Evolutionary conservation across 1,140 invertebrate genomes (phyloP).

Genomic region (Drosophila repleta): DNA sequence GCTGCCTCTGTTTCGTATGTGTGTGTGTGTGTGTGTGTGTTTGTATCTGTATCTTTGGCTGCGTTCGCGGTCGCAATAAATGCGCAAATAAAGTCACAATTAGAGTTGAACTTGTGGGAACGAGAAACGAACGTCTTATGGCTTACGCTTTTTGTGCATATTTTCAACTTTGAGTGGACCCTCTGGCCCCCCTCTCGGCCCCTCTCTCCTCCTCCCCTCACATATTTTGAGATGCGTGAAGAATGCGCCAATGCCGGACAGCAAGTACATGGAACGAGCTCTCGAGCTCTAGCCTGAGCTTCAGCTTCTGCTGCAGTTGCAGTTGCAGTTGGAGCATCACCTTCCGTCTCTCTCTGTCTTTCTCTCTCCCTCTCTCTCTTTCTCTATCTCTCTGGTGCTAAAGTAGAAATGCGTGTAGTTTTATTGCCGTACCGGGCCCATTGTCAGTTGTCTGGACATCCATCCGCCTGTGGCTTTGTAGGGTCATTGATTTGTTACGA

Average conservation of each 20-base stretch:
- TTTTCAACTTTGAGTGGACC: conserved; percentile 52
- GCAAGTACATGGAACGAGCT: conserved; percentile 20
- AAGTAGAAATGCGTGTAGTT: conserved; percentile 79
- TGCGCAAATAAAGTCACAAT: conserved; percentile 83
- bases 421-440: conserved; percentile 47
- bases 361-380: background rate
- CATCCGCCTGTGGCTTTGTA: conserved; percentile 27
- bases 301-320: conserved; percentile 36
- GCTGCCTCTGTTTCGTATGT: conserved; percentile 13
- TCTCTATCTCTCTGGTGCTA: conserved; percentile 37
- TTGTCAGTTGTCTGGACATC: conserved; percentile 26
- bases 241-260: conserved; percentile 54
- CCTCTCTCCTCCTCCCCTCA: conserved; percentile 29
- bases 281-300: conserved; percentile 15
- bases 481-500: conserved; percentile 81
- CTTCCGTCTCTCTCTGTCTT: background rate
- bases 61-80: conserved; percentile 66
- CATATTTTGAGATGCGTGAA: conserved; percentile 79
- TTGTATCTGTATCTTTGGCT: conserved; percentile 34
- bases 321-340: conserved; percentile 18
- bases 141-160: conserved; percentile 69
- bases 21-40: conserved; percentile 14
- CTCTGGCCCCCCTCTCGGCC: background rate
- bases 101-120: conserved; percentile 81
- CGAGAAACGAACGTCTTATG: conserved; percentile 47